A percentile compares a stretch with the other conserved stretches of the same genome.
Conservation (phyloP, 2,113 vertebrate genomes). For the Bettongia penicillata region DNA sequence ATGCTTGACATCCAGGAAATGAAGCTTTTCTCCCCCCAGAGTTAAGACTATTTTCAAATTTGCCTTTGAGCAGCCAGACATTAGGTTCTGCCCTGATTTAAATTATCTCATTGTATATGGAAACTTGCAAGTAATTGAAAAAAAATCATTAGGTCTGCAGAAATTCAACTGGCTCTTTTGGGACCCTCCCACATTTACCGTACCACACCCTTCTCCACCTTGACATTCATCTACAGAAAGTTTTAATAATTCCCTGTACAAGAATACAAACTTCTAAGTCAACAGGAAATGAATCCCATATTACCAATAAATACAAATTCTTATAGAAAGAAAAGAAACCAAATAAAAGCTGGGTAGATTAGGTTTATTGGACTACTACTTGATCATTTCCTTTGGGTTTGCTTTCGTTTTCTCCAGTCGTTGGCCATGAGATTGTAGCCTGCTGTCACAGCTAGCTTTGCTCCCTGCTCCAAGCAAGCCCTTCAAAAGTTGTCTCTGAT, state of each 20-base stretch:
- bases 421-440: not conserved
- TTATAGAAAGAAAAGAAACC: not conserved
- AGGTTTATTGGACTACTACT: not conserved
- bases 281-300: not conserved
- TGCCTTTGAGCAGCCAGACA: not conserved
- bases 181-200: not conserved
- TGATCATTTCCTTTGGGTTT: not conserved
- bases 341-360: not conserved
- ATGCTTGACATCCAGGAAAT: not conserved
- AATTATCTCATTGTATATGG: not conserved
- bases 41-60: not conserved
- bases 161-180: not conserved
- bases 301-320: not conserved
- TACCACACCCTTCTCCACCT: not conserved
- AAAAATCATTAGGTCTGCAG: slow-evolving; percentile 1
- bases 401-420: not conserved
- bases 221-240: not conserved
- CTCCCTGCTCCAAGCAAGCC: not conserved
- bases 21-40: not conserved
- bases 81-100: not conserved
- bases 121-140: not conserved
- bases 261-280: not conserved
- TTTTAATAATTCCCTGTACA: not conserved
- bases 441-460: not conserved
- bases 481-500: not conserved